Percentiles rank a stretch among this genome's conserved stretches.
Conservation (phyloP, 1,140 invertebrate genomes). For the Anagrus nilaparvatae region DNA sequence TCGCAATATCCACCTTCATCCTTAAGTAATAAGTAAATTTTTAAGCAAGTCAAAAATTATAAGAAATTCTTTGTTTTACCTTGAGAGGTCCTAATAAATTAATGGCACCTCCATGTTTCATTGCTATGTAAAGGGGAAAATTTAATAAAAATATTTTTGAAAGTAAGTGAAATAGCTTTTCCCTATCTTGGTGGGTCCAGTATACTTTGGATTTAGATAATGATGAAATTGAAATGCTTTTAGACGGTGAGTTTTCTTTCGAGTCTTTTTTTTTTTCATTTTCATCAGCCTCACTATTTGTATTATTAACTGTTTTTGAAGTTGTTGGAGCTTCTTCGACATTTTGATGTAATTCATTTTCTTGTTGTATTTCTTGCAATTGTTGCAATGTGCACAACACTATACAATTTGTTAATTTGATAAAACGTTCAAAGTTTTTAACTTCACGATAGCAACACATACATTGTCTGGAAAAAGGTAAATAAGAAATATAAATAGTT, state of each 20-base stretch:
- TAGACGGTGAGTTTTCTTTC: conserved; percentile 18
- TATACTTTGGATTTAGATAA: conserved; percentile 17
- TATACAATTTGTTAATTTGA: conserved; percentile 73
- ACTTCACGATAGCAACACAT: conserved; percentile 85
- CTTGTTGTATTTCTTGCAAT: conserved; percentile 57
- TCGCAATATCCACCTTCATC: conserved; percentile 65
- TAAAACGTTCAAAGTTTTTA: conserved; percentile 83
- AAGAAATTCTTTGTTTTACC: conserved; percentile 21
- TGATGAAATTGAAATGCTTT: conserved; percentile 18
- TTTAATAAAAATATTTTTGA: conserved; percentile 77
- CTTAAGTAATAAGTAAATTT: conserved; percentile 17
- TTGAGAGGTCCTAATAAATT: conserved; percentile 37
- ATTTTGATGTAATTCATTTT: conserved; percentile 41
- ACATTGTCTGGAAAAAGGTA: conserved; percentile 60
- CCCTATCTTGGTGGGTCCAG: conserved; percentile 66
- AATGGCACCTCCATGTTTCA: conserved; percentile 60
- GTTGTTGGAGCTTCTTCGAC: too few relatives aligned
- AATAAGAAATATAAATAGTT: background rate
- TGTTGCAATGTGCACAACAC: conserved; percentile 63
- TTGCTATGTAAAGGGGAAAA: conserved; percentile 86
- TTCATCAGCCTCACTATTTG: conserved; percentile 24
- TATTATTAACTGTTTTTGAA: conserved; percentile 28
- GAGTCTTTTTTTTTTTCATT: conserved; percentile 22
- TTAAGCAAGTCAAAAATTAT: background rate
- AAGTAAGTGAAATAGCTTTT: conserved; percentile 66